phyloP scores from a whole-genome alignment of 2,888 invertebrate genomes.

The Teleogryllus oceanicus region DNA sequence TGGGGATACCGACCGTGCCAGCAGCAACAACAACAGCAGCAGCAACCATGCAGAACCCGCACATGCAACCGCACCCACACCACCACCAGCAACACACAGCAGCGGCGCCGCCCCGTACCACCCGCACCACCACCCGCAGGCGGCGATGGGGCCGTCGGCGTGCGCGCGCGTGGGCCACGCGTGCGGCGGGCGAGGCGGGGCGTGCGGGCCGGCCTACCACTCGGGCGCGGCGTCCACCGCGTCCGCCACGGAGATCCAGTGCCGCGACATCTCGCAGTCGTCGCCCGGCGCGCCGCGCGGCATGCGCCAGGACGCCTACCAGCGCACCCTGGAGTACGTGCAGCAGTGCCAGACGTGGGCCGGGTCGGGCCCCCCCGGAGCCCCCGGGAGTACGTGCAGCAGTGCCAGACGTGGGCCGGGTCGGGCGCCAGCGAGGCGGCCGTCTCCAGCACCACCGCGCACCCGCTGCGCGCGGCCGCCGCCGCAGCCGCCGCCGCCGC shows the following conservation, averaged over 20 bases:
- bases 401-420: conserved; percentile 71
- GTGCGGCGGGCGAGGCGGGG: background rate
- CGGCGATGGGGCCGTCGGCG: background rate
- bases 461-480: conserved; percentile 53
- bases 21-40: conserved; percentile 34
- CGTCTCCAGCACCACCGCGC: conserved; percentile 68
- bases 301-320: conserved; percentile 83
- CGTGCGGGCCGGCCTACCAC: background rate
- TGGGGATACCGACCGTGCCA: conserved; percentile 24
- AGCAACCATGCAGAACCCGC: conserved; percentile 30
- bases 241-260: conserved; percentile 57
- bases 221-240: background rate
- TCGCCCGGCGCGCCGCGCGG: conserved; percentile 50
- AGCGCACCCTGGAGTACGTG: conserved; percentile 85
- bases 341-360: conserved; percentile 79
- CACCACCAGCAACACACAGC: background rate
- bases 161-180: background rate
- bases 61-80: conserved; percentile 26
- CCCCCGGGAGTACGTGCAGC: conserved; percentile 84
- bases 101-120: conserved; percentile 21
- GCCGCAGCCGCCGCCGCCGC: conserved; percentile 52
- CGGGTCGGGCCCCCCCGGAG: conserved; percentile 63
- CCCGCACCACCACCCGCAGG: background rate
- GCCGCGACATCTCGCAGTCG: conserved; percentile 66
- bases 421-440: conserved; percentile 63